phyloP scores from a whole-genome alignment of 2,113 vertebrate genomes.

The Heterochromis multidens region DNA sequence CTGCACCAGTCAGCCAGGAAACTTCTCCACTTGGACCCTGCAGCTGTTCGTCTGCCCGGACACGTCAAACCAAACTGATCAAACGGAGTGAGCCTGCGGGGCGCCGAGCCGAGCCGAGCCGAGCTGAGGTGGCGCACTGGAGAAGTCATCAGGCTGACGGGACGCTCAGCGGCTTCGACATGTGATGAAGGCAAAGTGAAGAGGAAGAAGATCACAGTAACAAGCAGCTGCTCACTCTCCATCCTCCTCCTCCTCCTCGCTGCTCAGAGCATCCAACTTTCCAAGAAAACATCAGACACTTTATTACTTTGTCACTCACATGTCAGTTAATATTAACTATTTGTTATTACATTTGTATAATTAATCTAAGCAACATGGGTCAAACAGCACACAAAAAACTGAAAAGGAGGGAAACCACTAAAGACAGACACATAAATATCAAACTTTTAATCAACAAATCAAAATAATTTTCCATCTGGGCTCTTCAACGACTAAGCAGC shows the following conservation, averaged over 20 bases:
- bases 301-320: neutral
- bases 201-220: constrained; percentile 27
- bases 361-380: neutral
- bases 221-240: constrained; percentile 18
- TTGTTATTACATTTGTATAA: neutral
- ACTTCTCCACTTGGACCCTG: neutral
- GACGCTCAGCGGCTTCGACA: neutral
- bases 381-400: too few relatives aligned
- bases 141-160: neutral
- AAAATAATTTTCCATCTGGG: too few relatives aligned
- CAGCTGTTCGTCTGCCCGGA: neutral
- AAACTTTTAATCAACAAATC: too few relatives aligned
- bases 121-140: neutral
- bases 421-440: too few relatives aligned
- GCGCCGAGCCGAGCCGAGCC: neutral
- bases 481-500: too few relatives aligned
- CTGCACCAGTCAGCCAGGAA: neutral
- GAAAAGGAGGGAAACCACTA: too few relatives aligned
- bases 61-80: neutral
- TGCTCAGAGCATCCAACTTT: neutral
- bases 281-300: neutral
- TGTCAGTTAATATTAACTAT: too few relatives aligned
- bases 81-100: neutral
- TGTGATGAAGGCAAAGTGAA: constrained; percentile 3
- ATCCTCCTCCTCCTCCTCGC: neutral